These are phyloP conservation scores for Taenioides sp. DNA, from an alignment of 2,797 vertebrate genomes.

Conservation along the genomic window DNA sequence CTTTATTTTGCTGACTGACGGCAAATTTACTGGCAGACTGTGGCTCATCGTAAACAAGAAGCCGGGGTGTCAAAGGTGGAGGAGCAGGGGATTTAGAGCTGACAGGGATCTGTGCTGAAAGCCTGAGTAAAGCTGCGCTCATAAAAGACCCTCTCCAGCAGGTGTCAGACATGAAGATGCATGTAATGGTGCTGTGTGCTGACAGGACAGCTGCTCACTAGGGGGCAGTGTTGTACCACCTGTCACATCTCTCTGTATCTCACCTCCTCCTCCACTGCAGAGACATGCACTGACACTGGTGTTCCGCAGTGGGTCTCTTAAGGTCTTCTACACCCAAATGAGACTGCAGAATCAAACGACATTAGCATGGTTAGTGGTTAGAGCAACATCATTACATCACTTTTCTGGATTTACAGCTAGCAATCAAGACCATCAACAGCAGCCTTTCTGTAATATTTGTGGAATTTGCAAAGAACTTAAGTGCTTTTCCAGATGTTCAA, in stretches of 20 bases:
- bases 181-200: constrained; percentile 33
- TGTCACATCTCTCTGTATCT: constrained; percentile 12
- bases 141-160: constrained; percentile 43
- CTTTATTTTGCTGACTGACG: constrained; percentile 63
- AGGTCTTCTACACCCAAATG: constrained; percentile 15
- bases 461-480: background rate
- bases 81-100: constrained; percentile 43
- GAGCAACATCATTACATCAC: background rate
- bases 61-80: constrained; percentile 48
- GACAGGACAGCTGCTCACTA: constrained; percentile 58
- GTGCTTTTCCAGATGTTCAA: too few species aligned
- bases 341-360: background rate
- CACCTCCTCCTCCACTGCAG: constrained; percentile 37
- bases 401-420: background rate
- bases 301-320: constrained; percentile 25
- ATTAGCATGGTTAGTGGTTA: background rate
- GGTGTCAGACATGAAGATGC: constrained; percentile 45
- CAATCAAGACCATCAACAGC: background rate
- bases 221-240: constrained; percentile 79
- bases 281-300: constrained; percentile 33
- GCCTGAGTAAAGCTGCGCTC: constrained; percentile 33
- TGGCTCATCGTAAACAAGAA: constrained; percentile 40
- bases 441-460: background rate
- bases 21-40: constrained; percentile 42
- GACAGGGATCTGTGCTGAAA: constrained; percentile 50